phyloP scores from a whole-genome alignment of 2,113 vertebrate species.

The Siphamia tubifer region DNA sequence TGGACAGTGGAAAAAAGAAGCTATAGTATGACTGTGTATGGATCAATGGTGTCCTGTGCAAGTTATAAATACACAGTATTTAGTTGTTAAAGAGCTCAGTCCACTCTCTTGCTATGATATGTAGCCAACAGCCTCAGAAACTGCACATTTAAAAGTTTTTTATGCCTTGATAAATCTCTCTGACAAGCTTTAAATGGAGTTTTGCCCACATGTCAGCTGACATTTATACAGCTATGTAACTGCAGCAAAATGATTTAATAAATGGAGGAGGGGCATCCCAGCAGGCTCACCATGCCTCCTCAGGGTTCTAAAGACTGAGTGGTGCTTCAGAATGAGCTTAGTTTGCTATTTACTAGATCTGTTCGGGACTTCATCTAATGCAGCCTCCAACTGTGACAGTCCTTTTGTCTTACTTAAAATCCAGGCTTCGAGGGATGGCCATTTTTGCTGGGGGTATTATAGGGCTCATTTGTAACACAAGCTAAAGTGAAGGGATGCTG shows the following conservation, averaged over 20 bases:
- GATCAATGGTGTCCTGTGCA: not conserved
- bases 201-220: constrained; percentile 57
- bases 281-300: constrained; percentile 47
- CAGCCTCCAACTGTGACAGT: constrained; percentile 40
- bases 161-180: constrained; percentile 64
- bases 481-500: not conserved
- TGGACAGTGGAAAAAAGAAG: not conserved
- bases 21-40: not conserved
- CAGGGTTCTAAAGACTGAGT: constrained; percentile 57
- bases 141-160: constrained; percentile 51
- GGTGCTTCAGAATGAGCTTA: constrained; percentile 55
- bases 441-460: constrained; percentile 3
- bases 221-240: constrained; percentile 70
- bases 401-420: constrained; percentile 49
- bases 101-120: not conserved
- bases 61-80: not conserved
- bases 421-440: not conserved
- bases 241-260: constrained; percentile 65
- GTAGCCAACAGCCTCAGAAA: constrained; percentile 32
- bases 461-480: not conserved
- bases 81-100: not conserved
- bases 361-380: constrained; percentile 51
- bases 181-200: constrained; percentile 68
- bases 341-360: constrained; percentile 53
- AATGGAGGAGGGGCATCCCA: constrained; percentile 46